Evolutionary conservation across 2,888 invertebrate genomes (phyloP).

Genomic region (Heliconius hortense): DNA sequence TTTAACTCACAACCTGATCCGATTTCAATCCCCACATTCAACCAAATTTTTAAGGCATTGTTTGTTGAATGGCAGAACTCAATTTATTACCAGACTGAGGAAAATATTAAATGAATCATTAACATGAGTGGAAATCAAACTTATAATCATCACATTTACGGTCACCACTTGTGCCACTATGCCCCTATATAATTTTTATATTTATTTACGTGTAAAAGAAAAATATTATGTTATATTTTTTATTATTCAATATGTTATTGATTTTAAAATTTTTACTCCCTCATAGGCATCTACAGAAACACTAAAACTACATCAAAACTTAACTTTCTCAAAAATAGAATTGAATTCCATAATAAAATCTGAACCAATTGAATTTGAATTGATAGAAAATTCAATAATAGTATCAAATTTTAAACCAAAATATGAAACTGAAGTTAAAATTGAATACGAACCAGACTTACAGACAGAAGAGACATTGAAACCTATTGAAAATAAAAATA

Average conservation of each 20-base stretch:
- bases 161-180: no score
- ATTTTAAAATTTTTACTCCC: neutral
- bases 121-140: no score
- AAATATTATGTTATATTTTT: neutral
- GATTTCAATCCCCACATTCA: no score
- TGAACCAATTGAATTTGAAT: slow-evolving; percentile 40
- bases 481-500: slow-evolving; percentile 47
- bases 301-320: slow-evolving; percentile 28
- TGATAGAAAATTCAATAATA: neutral
- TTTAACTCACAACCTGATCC: no score
- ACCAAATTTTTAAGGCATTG: no score
- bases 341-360: slow-evolving; percentile 41
- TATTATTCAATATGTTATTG: neutral
- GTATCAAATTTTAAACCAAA: neutral
- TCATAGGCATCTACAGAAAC: slow-evolving; percentile 2
- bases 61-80: no score
- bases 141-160: no score
- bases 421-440: slow-evolving; percentile 52
- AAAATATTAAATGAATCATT: no score
- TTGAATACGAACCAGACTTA: slow-evolving; percentile 48
- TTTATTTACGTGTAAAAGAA: no score
- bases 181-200: no score
- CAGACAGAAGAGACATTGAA: slow-evolving; percentile 53
- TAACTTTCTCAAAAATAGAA: slow-evolving; percentile 44
- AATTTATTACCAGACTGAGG: no score